phyloP scores from a whole-genome alignment of 2,888 invertebrate genomes.

The Papilio protenor region DNA sequence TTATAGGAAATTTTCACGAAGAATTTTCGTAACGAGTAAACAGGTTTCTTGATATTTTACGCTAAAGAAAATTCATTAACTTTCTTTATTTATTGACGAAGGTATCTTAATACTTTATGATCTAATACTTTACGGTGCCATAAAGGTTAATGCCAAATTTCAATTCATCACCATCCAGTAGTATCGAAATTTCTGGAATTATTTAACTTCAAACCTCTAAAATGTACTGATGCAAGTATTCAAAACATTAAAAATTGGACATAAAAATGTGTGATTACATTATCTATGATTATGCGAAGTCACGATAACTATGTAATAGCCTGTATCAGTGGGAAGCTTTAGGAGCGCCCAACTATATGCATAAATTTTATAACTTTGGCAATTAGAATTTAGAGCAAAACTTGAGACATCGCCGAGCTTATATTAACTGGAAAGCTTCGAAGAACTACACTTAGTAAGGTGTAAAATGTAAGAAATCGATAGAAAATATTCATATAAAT shows the following conservation, averaged over 20 bases:
- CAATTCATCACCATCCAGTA: neutral
- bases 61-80: conserved; percentile 11
- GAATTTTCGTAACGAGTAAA: conserved; percentile 30
- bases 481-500: neutral
- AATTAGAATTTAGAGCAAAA: conserved; percentile 82
- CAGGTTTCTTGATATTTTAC: conserved; percentile 30
- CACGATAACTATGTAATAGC: conserved; percentile 28
- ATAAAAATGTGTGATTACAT: neutral
- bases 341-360: conserved; percentile 63
- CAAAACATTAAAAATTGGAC: neutral
- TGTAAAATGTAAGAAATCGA: neutral
- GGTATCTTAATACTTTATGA: neutral
- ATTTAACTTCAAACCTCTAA: too few species aligned
- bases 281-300: conserved; percentile 11
- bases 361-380: conserved; percentile 80
- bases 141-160: neutral
- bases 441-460: conserved; percentile 16
- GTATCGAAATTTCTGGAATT: too few species aligned
- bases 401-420: conserved; percentile 57
- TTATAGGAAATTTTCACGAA: conserved; percentile 39
- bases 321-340: conserved; percentile 32
- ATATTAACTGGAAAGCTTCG: conserved; percentile 18
- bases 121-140: neutral
- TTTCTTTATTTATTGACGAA: neutral
- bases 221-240: too few species aligned